These are phyloP conservation scores for Danio albolineatus DNA, from an alignment of 2,797 vertebrate genomes.

Conservation along the genomic window DNA sequence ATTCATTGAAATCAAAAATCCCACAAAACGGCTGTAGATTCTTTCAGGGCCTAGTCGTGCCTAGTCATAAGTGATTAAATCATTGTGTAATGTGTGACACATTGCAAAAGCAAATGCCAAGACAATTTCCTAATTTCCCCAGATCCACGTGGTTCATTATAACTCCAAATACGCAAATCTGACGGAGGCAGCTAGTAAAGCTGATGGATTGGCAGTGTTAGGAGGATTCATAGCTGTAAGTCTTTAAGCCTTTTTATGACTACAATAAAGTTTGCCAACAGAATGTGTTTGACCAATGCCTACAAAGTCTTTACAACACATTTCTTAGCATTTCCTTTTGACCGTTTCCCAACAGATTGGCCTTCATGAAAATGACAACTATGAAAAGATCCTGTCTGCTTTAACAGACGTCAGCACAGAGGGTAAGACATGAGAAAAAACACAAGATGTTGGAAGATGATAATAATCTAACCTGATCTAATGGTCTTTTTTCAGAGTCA, in stretches of 20 bases:
- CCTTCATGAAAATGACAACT: constrained; percentile 79
- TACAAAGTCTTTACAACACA: background rate
- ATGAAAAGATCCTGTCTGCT: constrained; percentile 78
- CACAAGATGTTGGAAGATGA: background rate
- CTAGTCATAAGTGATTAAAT: background rate
- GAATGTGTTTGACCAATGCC: background rate
- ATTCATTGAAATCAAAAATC: no score
- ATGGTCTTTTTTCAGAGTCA: constrained; percentile 58
- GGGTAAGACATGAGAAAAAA: constrained; percentile 69
- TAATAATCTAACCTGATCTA: background rate
- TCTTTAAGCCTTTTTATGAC: background rate
- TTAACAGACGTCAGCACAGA: constrained; percentile 72
- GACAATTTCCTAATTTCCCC: constrained; percentile 32
- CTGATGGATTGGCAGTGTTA: constrained; percentile 84
- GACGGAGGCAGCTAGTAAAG: constrained; percentile 68
- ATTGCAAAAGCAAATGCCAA: background rate
- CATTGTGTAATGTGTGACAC: background rate
- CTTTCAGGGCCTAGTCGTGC: no score
- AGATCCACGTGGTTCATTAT: constrained; percentile 88
- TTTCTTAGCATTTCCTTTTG: constrained; percentile 36
- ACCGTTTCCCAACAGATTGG: constrained; percentile 75
- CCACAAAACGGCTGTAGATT: background rate
- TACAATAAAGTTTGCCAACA: background rate
- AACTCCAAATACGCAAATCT: constrained; percentile 76
- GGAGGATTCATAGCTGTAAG: constrained; percentile 83